phyloP scores from a whole-genome alignment of 35 echinoderm and acorn worm genomes.

The Chiridota heheva region DNA sequence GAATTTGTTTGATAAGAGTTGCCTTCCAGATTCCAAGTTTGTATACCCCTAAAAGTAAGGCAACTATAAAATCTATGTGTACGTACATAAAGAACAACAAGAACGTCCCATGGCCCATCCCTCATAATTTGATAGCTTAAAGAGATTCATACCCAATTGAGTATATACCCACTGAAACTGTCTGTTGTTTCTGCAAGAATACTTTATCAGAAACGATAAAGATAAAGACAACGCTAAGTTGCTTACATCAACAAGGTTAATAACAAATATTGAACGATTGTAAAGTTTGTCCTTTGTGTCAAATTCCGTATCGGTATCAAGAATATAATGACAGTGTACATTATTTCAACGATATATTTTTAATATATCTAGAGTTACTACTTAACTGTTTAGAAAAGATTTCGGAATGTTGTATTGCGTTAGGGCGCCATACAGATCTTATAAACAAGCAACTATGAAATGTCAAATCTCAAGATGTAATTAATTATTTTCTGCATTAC shows the following conservation, averaged over 20 bases:
- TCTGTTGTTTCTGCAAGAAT: background rate
- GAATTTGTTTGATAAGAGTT: background rate
- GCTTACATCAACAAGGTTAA: background rate
- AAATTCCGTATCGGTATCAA: background rate
- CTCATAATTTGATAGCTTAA: background rate
- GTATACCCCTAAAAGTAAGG: background rate
- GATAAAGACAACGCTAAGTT: background rate
- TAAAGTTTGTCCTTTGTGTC: background rate
- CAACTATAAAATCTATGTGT: background rate
- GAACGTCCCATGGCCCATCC: background rate
- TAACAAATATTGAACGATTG: background rate
- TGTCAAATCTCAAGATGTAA: conserved; percentile 8
- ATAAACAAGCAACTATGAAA: background rate
- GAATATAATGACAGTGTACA: conserved; percentile 2
- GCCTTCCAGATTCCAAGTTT: background rate
- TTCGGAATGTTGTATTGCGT: background rate
- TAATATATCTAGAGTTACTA: background rate
- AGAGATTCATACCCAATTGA: background rate
- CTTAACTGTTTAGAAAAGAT: background rate
- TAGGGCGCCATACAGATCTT: background rate
- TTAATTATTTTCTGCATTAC: conserved; percentile 45
- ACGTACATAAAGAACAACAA: background rate
- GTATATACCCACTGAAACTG: conserved; percentile 17
- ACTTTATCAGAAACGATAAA: background rate
- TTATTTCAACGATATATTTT: conserved; percentile 14